Base-by-base conservation (phyloP, 1,140 invertebrate species). In the Penaeus vannamei region DNA sequence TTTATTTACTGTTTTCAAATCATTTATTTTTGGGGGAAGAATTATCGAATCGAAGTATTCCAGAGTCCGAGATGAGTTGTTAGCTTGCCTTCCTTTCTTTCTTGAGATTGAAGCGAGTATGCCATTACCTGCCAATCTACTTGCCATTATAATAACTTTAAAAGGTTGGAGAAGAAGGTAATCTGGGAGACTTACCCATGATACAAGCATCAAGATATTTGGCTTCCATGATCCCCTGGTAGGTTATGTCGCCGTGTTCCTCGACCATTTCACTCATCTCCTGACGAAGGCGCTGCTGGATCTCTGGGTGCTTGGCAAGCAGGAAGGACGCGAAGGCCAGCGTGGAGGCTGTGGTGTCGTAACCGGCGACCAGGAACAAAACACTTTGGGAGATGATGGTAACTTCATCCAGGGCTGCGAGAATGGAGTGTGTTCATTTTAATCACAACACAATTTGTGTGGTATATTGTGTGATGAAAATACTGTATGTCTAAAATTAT, bases 261-360 rank as follows among this genome's bases (percentile, higher is more conserved):
- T 84, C 61, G 23, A 84, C 32, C 22, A 87, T 19, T 32, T 69
- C 72, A 26, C 42, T 53, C 29, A 90, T 20, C 62, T 90, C 90
- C 22, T 84, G 20, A 19, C 90, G 85, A 62, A 90, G 90, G 23
- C 59, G 61, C 92, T 53, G 92, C 92, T 88, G 90, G 3, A 42
- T 29, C 4, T 69, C 64, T 20, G 81, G 82, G 91, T 94, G 90
- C 60, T 91, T 92, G 7, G 94, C 93, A 53, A 94, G 92, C n/a
- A 91, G 89, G 87, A 92, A 93, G 5, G 92, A 76, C 4, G 92
- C 86, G 77, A 92, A 92, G n/a, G 92, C 87, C 26, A 94, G 91
- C 2, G 93, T 90, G 46, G 92, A 92, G 12, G 93, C 92, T 7
- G 94, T 94, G 0, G 94, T 94, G 32, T 94, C 94, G 84, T 93